Evolutionary conservation across 2,888 invertebrate genomes (phyloP).

Genomic region (Lucinisca nassula): DNA sequence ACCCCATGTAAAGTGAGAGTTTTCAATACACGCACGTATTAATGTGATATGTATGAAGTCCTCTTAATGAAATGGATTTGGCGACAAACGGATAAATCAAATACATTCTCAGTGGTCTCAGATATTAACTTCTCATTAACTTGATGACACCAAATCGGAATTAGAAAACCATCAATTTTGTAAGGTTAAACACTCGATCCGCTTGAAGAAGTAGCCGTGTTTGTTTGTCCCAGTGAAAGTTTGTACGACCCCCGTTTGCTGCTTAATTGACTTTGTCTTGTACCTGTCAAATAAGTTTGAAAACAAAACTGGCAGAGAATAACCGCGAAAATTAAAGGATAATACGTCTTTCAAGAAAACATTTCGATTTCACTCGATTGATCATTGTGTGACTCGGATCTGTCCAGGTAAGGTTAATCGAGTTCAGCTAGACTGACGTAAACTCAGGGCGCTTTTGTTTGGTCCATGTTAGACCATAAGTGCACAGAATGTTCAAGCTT

Average conservation of each 20-base stretch:
- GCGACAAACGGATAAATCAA: too few relatives aligned
- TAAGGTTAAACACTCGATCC: not conserved
- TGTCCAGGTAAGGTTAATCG: conserved; percentile 2
- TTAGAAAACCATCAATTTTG: not conserved
- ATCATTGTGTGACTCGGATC: not conserved
- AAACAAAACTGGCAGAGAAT: not conserved
- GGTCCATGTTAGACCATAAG: conserved; percentile 10
- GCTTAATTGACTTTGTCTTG: conserved; percentile 1
- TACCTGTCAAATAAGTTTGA: not conserved
- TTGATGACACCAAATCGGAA: not conserved
- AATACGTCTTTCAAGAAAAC: not conserved
- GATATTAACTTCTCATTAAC: not conserved
- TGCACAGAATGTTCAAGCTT: conserved; percentile 44
- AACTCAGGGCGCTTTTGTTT: conserved; percentile 39
- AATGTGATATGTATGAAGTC: too few relatives aligned
- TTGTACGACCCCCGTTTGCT: not conserved
- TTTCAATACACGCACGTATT: too few relatives aligned
- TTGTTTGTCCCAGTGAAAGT: not conserved
- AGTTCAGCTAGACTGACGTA: conserved; percentile 2
- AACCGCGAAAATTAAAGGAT: not conserved
- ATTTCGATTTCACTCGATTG: not conserved
- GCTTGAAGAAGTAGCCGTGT: not conserved
- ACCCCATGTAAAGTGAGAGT: too few relatives aligned
- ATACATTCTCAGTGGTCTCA: not conserved
- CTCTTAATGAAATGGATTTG: too few relatives aligned